These are phyloP conservation scores for Antechinus flavipes DNA, from an alignment of 2,113 vertebrate species.

Conservation along the genomic window DNA sequence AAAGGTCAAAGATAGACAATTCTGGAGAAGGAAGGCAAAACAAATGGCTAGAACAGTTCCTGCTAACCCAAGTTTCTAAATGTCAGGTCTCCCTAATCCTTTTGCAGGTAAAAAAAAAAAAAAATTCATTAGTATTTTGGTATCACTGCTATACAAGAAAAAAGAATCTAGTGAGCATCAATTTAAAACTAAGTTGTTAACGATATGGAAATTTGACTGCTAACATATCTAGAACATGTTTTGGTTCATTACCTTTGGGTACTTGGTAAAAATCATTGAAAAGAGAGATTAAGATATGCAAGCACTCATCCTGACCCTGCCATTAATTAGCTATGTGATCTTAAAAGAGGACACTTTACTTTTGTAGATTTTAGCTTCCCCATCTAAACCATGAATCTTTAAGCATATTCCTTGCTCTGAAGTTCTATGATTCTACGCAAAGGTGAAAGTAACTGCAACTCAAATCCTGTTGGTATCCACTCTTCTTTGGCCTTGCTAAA, in stretches of 20 bases:
- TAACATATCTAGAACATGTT: not conserved
- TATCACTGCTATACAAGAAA: not conserved
- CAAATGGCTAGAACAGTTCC: not conserved
- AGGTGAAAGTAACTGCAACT: not conserved
- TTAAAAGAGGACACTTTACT: not conserved
- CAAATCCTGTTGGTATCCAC: not conserved
- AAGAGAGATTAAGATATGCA: not conserved
- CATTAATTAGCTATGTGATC: not conserved
- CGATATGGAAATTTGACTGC: not conserved
- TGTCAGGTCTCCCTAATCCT: slow-evolving; percentile 3
- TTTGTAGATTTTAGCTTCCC: not conserved
- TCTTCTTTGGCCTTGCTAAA: slow-evolving; percentile 13
- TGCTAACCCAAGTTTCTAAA: not conserved
- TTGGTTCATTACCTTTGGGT: not conserved
- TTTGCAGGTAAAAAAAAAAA: slow-evolving; percentile 15
- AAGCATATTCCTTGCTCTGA: not conserved
- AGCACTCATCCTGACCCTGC: not conserved
- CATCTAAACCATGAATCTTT: not conserved
- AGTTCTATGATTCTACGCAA: not conserved
- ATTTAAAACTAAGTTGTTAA: not conserved
- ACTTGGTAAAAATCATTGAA: not conserved
- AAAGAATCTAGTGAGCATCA: slow-evolving; percentile 13
- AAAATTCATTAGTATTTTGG: not conserved
- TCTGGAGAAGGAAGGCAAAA: not conserved
- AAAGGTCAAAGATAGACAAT: slow-evolving; percentile 5